Base-by-base conservation (phyloP, 2,113 vertebrate genomes). In the Bufo bufo region DNA sequence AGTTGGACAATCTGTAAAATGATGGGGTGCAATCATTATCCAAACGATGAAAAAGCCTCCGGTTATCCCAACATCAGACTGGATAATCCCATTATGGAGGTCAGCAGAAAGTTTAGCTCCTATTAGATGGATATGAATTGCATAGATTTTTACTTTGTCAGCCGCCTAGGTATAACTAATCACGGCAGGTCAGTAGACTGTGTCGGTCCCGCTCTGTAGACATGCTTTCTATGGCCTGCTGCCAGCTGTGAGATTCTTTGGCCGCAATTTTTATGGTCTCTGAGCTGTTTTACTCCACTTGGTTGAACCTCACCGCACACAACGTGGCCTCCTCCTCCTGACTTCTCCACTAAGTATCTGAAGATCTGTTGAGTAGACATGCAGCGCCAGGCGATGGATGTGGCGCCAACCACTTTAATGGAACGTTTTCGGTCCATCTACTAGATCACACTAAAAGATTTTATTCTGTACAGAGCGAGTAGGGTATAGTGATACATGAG, bases 201-300 rank as follows among this genome's bases (percentile, higher is more conserved):
- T 74, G 49, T 74, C 16, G 71, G 71, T 74, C 71, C 16, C 71
- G 43, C 71, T 74, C 71, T 72, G 6, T 45, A 72, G 69, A 72
- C 69, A 16, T 50, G 43, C 13, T 77, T 50, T 77, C 9, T 8
- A 20, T 52, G 75, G 75, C 47, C 16, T 13, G 8, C 19, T 12
- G 75, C 75, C 75, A 77, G 20, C 75, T 77, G 2, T 52, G 14
- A n/a, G 19, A n/a, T 50, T 20, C 5, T n/a, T 77, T 52, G 19
- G 43, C 75, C 3, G 4, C 49, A 45, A 49, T 52, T 77, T 47
- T 74, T 74, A 47, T 52, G 52, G 19, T n/a, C 45, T 8, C 13
- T 19, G 45, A 14, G 17, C 17, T 75, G 72, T 17, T 45, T 75
- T 49, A 75, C 72, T 79, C 50, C 77, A 78, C 77, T 12, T 77